Conservation (phyloP, 2,113 vertebrate genomes). For the Zosterops hypoxanthus region DNA sequence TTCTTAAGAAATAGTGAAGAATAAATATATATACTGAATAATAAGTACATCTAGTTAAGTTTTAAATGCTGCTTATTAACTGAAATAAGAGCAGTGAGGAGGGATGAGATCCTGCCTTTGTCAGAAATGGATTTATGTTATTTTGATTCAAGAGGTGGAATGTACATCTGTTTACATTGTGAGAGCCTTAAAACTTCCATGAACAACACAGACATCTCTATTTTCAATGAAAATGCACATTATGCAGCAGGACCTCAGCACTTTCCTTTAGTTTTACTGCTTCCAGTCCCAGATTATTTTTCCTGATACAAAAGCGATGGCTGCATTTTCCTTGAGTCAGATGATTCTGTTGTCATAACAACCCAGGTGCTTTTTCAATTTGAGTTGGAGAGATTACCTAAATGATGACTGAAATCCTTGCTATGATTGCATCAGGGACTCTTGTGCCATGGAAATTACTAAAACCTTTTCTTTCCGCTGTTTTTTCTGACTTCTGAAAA, state of each 20-base stretch:
- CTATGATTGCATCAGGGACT: not conserved
- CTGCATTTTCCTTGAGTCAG: not conserved
- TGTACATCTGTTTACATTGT: not conserved
- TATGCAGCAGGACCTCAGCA: not conserved
- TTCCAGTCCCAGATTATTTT: not conserved
- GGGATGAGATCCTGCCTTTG: not conserved
- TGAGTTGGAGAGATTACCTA: not conserved
- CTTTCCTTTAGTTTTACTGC: not conserved
- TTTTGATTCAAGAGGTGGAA: not conserved
- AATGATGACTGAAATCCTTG: not conserved
- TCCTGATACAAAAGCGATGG: not conserved
- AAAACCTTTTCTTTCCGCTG: accelerated
- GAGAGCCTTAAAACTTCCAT: not conserved
- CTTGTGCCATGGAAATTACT: not conserved
- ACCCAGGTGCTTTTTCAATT: not conserved
- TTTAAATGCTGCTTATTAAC: not conserved
- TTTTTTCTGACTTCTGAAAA: not conserved
- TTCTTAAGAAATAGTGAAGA: not conserved
- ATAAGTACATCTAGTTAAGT: not conserved
- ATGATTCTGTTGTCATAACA: not conserved
- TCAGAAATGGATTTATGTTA: not conserved
- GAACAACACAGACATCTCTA: not conserved
- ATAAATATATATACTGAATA: not conserved
- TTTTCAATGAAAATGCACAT: not conserved
- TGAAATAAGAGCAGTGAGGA: not conserved